Evolutionary conservation across 2,797 vertebrate genomes (phyloP), one percentile per base, ranked within the genome.

Genomic region (Schizothorax lantsangensis): DNA sequence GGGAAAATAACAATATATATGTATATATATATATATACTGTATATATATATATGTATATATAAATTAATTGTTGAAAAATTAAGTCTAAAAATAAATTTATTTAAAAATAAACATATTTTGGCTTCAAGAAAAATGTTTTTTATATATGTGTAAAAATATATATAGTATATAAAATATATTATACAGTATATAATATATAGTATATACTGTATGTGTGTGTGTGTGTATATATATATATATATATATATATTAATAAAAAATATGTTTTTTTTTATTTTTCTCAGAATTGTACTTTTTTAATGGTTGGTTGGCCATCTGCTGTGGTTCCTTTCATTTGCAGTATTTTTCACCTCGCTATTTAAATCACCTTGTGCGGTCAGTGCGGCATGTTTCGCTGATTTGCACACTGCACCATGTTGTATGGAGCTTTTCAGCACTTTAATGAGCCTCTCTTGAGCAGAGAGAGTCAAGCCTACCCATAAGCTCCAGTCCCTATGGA

Each of bases 401-500:
- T 86, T 80, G 73, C 68, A 33, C 59, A 47, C 52, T 52, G 66
- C 45, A 59, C 47, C 38, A n/a, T 83, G 85, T 40, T 83, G 72
- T 73, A 74, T 79, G 36, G 85, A 26, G 75, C 68, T 74, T 57
- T 62, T 85, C 77, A 69, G 47, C 75, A 82, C 75, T 49, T 84
- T 73, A 86, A 84, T 81, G 81, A 74, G 45, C 83, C 64, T 86
- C 26, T 85, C 36, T 84, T 40, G 66, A 79, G 82, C 62, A 73
- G 80, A 75, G 30, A 87, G 66, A 88, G 88, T 88, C 84, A 89
- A 87, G 88, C 79, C 83, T 88, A 87, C 74, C 87, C 77, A 78
- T 91, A 91, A 89, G 91, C 89, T 86, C 86, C 72, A 86, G 88
- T 92, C 89, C 91, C 92, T 94, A 91, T 95, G 94, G 94, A 93